Base-by-base conservation (phyloP, 2,797 vertebrate genomes). In the Lutjanus argentimaculatus region DNA sequence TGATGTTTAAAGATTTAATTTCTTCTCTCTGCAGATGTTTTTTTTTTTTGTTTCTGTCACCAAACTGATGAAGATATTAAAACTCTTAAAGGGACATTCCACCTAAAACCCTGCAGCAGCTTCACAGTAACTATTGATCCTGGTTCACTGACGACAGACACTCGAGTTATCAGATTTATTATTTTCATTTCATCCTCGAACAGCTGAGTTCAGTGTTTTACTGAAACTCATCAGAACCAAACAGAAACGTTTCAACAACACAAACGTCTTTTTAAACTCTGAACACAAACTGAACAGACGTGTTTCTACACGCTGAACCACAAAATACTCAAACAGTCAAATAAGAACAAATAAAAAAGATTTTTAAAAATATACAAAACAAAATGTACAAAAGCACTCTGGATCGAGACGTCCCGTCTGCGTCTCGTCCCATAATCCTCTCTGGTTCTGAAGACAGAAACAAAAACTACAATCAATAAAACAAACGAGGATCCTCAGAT, bases 381-480 rank as follows among this genome's bases (percentile, higher is more conserved):
- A 4, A 0, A 19, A 57, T 22, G 7, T 16, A 16, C 4, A 36
- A 45, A 72, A 5, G 5, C 14, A 40, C 10, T 48, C 1, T 1
- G 46, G 48, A 55, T n/a, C 8, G 13, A 46, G 46, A 13, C 0
- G 15, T 15, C 49, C 9, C 21, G 5, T 45, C 53, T 30, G 68
- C 51, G 1, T 45, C 45, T 46, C 6, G 0, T 68, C 58, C 67
- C 71, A 21, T 0, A n/a, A 80, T 42, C 7, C 53, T 58, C 74
- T 78, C 61, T 45, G 72, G 57, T 49, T 79, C 67, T 85, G 17
- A 46, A 56, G 63, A 52, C 67, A 21, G 30, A 36, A 36, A 36
- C 30, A 36, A 68, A 55, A 73, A 57, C 6, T 48, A 0, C 15
- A 25, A 52, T 2, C 1, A 21, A 43, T 0, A n/a, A 51, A 59